Percentiles rank a stretch among this genome's conserved stretches.
phyloP scores from a whole-genome alignment of 1,140 invertebrate species.

The Melipona quadrifasciata region DNA sequence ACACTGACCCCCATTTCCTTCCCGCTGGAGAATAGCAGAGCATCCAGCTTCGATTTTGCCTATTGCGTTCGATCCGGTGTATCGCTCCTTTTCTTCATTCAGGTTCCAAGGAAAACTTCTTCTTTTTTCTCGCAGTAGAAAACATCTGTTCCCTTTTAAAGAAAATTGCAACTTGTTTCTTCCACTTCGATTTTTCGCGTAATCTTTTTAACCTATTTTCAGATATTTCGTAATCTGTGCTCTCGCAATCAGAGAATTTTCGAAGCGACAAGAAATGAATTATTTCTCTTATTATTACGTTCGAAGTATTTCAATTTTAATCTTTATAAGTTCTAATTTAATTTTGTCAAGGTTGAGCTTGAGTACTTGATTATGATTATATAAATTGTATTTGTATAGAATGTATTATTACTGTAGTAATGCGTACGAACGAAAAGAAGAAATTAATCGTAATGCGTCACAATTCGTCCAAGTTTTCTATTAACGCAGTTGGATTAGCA shows the following conservation, averaged over 20 bases:
- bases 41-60: conserved; percentile 41
- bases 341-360: neutral
- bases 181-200: neutral
- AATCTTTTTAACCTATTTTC: neutral
- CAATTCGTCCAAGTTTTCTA: neutral
- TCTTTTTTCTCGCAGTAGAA: neutral
- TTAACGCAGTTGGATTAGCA: neutral
- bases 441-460: neutral
- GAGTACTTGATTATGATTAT: neutral
- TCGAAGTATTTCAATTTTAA: too few relatives aligned
- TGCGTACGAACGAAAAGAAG: neutral
- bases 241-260: neutral
- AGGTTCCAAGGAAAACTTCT: neutral
- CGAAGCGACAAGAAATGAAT: neutral
- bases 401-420: neutral
- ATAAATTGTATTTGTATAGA: neutral
- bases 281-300: too few relatives aligned
- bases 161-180: neutral
- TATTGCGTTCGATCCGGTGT: conserved; percentile 16
- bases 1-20: conserved; percentile 76
- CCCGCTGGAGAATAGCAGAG: conserved; percentile 16
- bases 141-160: neutral
- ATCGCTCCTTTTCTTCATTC: neutral
- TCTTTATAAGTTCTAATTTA: neutral
- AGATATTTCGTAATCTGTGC: neutral